Evolutionary conservation across 2,888 invertebrate genomes (phyloP), one percentile per base, ranked within the genome.

Genomic region (Congeria kusceri): DNA sequence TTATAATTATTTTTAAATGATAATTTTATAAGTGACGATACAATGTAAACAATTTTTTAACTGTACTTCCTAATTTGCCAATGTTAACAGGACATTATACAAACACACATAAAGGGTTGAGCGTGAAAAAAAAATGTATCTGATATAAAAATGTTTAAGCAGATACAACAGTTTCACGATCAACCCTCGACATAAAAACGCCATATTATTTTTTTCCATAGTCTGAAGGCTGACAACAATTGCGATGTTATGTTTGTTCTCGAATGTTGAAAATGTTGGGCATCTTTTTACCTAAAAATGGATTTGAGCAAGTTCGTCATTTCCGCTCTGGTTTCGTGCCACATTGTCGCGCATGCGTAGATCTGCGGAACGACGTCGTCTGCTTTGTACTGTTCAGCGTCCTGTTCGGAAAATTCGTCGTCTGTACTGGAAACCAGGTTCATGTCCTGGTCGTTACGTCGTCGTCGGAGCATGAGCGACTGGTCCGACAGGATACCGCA

Each of bases 401-500:
- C 86, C 23, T 71, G 62, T 15, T 79, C 62, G 4, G 71, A 67
- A 9, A 71, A 72, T 3, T 66, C 76, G 18, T 72, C 77, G n/a
- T 86, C 86, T 13, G 76, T 77, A 25, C 70, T 62, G 23, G 77
- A 67, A 18, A 80, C 80, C 5, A 86, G 32, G n/a, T 80, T 67
- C 3, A 75, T 78, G 39, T 89, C 89, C 90, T 97, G 97, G 92
- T 98, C 98, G 90, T 98, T 97, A 75, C 98, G 95, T 89, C 97
- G 88, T 83, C 99, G 94, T 92, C 99, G 98, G 86, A 99, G 94
- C 11, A 97, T 97, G 95, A 99, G 95, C 23, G 98, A 98, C 94
- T 99, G 99, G 93, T 99, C 99, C 78, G 99, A 97, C 20, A 99
- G 94, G 25, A 98, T 94, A 0, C 97, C 96, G 90, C 96, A 97